Conservation (phyloP, 2,888 invertebrate genomes). For the Arenicola marina region DNA sequence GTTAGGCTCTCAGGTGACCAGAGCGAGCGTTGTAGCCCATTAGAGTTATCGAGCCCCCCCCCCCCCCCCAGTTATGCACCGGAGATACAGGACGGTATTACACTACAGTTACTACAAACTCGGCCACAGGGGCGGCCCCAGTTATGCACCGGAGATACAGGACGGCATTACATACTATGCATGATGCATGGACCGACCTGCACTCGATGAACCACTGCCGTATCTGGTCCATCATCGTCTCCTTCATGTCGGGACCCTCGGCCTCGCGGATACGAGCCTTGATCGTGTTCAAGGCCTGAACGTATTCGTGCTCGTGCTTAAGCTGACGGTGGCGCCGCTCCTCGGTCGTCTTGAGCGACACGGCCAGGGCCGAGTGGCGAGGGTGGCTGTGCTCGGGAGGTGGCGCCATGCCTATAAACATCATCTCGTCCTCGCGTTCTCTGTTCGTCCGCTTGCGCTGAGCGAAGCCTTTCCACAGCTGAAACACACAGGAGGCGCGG, state of each 20-base stretch:
- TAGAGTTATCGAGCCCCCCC: too few relatives aligned
- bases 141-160: too few relatives aligned
- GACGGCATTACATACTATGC: too few relatives aligned
- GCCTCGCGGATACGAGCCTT: conserved; percentile 71
- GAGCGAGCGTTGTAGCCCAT: too few relatives aligned
- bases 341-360: conserved; percentile 51
- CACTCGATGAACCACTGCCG: conserved; percentile 80
- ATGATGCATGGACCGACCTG: conserved; percentile 11
- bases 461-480: conserved; percentile 61
- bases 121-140: too few relatives aligned
- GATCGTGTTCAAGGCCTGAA: conserved; percentile 68
- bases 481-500: too few relatives aligned
- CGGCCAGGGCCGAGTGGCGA: conserved; percentile 50
- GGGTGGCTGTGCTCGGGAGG: conserved; percentile 47
- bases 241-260: conserved; percentile 78
- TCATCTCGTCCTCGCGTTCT: conserved; percentile 77
- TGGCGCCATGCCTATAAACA: conserved; percentile 75
- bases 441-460: conserved; percentile 52
- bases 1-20: too few relatives aligned
- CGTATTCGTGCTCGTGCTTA: conserved; percentile 72
- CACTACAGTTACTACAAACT: background rate
- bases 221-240: conserved; percentile 85
- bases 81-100: background rate
- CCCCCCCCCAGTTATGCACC: too few relatives aligned
- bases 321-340: conserved; percentile 71